Evolutionary conservation across 2,888 invertebrate species (phyloP).

Genomic region (Hermaeophaga mercurialis): DNA sequence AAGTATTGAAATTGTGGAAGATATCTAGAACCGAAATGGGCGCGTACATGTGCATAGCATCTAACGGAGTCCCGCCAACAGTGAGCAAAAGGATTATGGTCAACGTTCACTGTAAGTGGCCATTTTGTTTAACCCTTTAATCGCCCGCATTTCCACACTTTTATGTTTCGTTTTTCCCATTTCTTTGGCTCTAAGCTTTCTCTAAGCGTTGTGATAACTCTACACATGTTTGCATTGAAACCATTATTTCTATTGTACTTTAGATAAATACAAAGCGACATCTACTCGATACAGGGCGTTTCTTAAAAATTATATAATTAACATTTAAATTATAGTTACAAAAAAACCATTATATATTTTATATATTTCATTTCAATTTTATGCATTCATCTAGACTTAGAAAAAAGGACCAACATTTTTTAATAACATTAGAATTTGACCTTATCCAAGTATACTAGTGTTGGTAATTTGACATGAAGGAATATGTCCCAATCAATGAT

Average conservation of each 20-base stretch:
- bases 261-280: no score
- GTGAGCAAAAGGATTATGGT: conserved; percentile 88
- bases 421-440: no score
- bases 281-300: neutral
- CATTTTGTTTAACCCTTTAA: conserved; percentile 27
- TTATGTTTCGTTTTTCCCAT: neutral
- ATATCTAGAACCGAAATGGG: conserved; percentile 90
- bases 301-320: no score
- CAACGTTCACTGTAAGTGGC: conserved; percentile 86
- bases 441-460: no score
- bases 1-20: conserved; percentile 76
- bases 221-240: neutral
- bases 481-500: no score
- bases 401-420: no score
- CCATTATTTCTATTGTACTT: neutral
- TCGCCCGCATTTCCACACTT: conserved; percentile 15
- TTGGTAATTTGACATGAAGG: no score
- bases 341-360: no score
- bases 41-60: conserved; percentile 87
- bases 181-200: neutral
- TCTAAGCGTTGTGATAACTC: neutral
- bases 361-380: no score
- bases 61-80: conserved; percentile 85
- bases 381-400: no score
- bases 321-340: no score